phyloP scores from a whole-genome alignment of 2,888 invertebrate species.

The Lepidonotus clava region DNA sequence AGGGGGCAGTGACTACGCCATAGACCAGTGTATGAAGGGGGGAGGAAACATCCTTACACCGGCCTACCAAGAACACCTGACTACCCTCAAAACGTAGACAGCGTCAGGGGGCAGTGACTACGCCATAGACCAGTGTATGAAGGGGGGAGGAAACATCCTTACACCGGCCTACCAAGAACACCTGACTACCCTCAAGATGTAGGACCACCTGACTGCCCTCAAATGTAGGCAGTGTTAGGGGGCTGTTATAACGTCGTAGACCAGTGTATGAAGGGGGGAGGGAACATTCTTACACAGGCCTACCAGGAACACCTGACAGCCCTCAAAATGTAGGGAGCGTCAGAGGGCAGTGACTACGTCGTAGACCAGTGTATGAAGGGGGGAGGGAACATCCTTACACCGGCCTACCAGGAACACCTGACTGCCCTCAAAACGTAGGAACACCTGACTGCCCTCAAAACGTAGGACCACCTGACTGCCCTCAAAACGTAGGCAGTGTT shows the following conservation, averaged over 20 bases:
- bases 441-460: no score
- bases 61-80: constrained; percentile 42
- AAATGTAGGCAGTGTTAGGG: no score
- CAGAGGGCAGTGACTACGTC: constrained; percentile 14
- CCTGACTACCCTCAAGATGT: background rate
- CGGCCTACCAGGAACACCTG: constrained; percentile 46
- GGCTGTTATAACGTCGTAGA: constrained; percentile 45
- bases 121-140: constrained; percentile 49
- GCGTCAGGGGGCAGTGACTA: background rate
- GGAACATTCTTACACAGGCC: constrained; percentile 1
- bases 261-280: constrained; percentile 52
- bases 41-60: constrained; percentile 13
- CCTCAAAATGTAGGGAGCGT: background rate
- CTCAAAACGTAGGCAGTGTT: no score
- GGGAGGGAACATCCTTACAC: background rate
- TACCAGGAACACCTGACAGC: constrained; percentile 31
- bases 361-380: constrained; percentile 55
- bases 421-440: background rate
- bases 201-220: no score
- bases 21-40: constrained; percentile 52
- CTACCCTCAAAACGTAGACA: background rate
- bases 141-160: constrained; percentile 34
- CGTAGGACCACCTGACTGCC: no score
- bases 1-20: no score
- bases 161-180: constrained; percentile 40